phyloP scores from a whole-genome alignment of 2,113 vertebrate species.

The Brachirus orientalis region DNA sequence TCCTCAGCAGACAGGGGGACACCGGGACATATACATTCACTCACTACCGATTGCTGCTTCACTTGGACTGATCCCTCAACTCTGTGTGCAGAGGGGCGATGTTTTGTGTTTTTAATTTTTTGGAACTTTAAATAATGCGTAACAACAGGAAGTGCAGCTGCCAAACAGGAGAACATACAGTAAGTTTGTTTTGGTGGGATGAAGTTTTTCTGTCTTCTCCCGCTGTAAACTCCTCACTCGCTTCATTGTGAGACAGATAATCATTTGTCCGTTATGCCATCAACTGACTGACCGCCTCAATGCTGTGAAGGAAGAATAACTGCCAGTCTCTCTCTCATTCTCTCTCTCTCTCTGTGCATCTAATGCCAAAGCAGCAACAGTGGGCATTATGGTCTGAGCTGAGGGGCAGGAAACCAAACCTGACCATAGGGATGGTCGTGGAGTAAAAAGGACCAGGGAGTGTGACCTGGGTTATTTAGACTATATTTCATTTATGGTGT shows the following conservation, averaged over 20 bases:
- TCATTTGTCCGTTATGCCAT: constrained; percentile 33
- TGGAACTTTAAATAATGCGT: constrained; percentile 20
- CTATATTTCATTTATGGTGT: constrained; percentile 47
- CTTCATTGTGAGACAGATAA: constrained; percentile 18
- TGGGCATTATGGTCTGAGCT: constrained; percentile 72
- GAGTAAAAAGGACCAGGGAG: constrained; percentile 15
- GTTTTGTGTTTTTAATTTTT: no score
- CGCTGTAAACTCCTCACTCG: no score
- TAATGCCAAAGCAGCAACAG: constrained; percentile 57
- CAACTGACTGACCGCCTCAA: constrained; percentile 62
- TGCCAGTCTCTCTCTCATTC: constrained; percentile 29
- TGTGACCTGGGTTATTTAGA: constrained; percentile 25
- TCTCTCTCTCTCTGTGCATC: constrained; percentile 35
- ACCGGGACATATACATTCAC: constrained; percentile 28
- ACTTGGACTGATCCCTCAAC: constrained; percentile 17
- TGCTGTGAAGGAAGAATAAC: constrained; percentile 74
- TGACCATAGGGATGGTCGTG: no score
- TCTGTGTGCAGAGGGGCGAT: not conserved
- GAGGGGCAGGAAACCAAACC: no score
- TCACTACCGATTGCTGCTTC: constrained; percentile 52
- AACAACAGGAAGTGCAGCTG: constrained; percentile 57
- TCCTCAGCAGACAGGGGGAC: not conserved
- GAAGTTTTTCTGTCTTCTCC: no score
- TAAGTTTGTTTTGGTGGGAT: not conserved
- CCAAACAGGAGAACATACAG: constrained; percentile 42